These are phyloP conservation scores for Spheniscus mendiculus DNA, from an alignment of 2,113 vertebrate genomes.

Conservation along the genomic window DNA sequence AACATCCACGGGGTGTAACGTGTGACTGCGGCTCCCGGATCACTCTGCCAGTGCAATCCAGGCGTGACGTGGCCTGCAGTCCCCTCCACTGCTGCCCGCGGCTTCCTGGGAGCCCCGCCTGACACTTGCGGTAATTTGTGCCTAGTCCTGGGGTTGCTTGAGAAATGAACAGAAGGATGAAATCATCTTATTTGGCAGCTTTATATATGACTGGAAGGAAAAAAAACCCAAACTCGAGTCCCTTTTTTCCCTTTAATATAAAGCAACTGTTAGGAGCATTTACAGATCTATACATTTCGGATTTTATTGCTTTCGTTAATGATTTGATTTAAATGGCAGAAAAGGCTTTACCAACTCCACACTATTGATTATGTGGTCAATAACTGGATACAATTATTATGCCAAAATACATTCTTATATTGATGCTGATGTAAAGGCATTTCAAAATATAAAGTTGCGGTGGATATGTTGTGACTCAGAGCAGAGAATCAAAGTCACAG, in stretches of 20 bases:
- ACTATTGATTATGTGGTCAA: slow-evolving; percentile 7
- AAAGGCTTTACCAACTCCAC: neutral
- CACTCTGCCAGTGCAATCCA: neutral
- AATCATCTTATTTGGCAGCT: slow-evolving; percentile 2
- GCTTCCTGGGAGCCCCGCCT: neutral
- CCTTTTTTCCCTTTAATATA: neutral
- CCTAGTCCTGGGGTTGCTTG: neutral
- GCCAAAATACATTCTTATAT: slow-evolving; percentile 8
- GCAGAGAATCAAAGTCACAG: slow-evolving; percentile 67
- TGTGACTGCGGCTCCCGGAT: neutral
- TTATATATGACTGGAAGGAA: neutral
- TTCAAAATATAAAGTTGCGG: slow-evolving; percentile 5
- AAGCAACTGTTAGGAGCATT: neutral
- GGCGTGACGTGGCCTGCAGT: neutral
- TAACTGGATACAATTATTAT: slow-evolving; percentile 4
- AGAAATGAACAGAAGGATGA: neutral
- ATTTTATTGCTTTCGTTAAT: neutral
- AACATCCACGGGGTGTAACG: accelerated
- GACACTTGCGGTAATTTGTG: neutral
- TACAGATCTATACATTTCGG: neutral
- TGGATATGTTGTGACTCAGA: slow-evolving; percentile 50
- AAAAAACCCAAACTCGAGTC: accelerated
- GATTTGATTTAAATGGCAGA: neutral
- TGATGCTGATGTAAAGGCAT: slow-evolving; percentile 22
- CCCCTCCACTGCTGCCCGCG: neutral